A percentile compares a stretch with the other conserved stretches of the same genome.
Conservation (phyloP, 2,113 vertebrate genomes). For the Vulpes ferrilata region DNA sequence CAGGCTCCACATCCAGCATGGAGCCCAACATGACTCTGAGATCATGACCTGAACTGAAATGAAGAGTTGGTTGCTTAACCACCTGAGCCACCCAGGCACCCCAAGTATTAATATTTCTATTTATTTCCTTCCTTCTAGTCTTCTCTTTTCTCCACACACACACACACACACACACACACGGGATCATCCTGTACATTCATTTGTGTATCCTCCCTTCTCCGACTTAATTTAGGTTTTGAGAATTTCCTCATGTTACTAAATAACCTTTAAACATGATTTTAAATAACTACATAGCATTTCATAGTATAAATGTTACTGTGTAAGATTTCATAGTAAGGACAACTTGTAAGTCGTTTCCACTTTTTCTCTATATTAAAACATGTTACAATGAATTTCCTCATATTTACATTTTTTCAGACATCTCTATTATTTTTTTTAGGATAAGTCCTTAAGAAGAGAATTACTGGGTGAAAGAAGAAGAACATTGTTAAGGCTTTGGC, state of each 20-base stretch:
- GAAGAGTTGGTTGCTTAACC: not conserved
- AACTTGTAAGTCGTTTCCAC: conserved; percentile 10
- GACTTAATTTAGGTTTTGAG: conserved; percentile 1
- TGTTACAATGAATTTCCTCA: not conserved
- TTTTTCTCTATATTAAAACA: conserved; percentile 57
- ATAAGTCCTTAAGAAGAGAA: conserved; percentile 40
- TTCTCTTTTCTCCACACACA: not conserved
- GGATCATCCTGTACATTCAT: not conserved
- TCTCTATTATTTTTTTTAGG: not conserved
- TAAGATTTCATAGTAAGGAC: conserved; percentile 5
- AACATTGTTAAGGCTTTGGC: not conserved
- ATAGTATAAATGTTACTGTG: conserved; percentile 9
- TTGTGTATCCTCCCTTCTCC: not conserved
- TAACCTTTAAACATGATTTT: conserved; percentile 42
- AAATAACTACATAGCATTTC: conserved; percentile 50
- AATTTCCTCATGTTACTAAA: conserved; percentile 20
- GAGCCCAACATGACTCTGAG: not conserved
- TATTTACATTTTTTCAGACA: conserved; percentile 18
- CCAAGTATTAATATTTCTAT: not conserved
- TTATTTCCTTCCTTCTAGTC: conserved; percentile 49
- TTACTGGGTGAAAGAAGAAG: not conserved
- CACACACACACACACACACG: not conserved
- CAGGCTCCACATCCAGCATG: not conserved
- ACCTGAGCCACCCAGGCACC: not conserved
- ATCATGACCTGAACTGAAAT: not conserved